Base-by-base conservation (phyloP, 2,113 vertebrate genomes). In the Nothobranchius kuhntae region DNA sequence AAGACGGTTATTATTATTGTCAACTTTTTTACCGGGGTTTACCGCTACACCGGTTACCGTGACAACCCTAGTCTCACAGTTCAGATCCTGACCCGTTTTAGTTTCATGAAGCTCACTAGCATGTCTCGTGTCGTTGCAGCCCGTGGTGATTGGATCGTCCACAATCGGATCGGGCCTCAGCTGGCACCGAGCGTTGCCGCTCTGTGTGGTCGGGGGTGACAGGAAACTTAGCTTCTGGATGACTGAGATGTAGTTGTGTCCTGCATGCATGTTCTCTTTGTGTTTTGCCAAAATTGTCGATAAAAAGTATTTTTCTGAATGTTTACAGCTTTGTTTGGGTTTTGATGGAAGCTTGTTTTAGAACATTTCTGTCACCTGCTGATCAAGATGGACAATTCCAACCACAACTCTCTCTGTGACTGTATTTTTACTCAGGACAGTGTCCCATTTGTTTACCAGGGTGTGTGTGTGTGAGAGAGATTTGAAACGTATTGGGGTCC, bases 141-240 rank as follows among this genome's bases (percentile, higher is more conserved):
- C 97, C 0, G 90, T 98, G 84, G 92, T 94, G 66, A 88, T 91
- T 65, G 96, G 96, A 53, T 95, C 94, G 11, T 92, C 94, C 53
- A 48, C 92, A 0, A 92, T 99, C 13, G 96, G 96, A 73, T 96
- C 96, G 15, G 95, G 96, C 64, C 93, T 99, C 61, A 98, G 96
- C 61, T 99, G 98, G 98, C 97, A 98, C 38, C 92, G 94, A 76
- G 95, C 93, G 7, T 93, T 98, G 61, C 96, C 96, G 1, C 89
- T 99, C 17, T 99, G 96, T 58, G 97, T 92, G 53, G 90, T 96
- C 0, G 97, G 96, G 36, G 93, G 95, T 61, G 95, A 99, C 84
- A 94, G 95, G 85, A 98, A 96, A 82, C 93, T 99, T 53, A 93
- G 93, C 55, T 99, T 99, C 73, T 98, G 97, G 97, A 89, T 96